Base-by-base conservation (phyloP, 2,888 invertebrate genomes). In the Philereme vetulata region DNA sequence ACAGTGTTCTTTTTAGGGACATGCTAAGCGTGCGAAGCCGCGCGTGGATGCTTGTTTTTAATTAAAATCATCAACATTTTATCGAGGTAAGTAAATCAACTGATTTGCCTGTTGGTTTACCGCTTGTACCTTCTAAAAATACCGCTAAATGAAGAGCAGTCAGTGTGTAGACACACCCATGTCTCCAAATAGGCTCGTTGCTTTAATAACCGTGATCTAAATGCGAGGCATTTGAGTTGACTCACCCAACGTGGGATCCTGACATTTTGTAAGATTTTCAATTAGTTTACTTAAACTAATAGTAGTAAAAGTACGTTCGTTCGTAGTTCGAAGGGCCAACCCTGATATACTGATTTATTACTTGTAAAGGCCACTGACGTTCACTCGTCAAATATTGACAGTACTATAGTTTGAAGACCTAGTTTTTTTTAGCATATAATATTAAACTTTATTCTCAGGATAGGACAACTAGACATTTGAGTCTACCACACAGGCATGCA, bases 401-500 rank as follows among this genome's bases (percentile, higher is more conserved):
- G 21, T 21, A 1, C 21, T 21, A 21, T 21, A 21, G 21, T 21
- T 21, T 21, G 21, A 21, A 21, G 21, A 21, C 21, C n/a, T n/a
- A n/a, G n/a, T n/a, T n/a, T n/a, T n/a, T n/a, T n/a, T n/a, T 40
- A 42, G 0, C 7, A 36, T 34, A 34, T 4, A 1, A 11, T 34
- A 7, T 11, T 10, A 45, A 36, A 33, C 33, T 53, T 44, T 49
- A 49, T 46, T 34, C 9, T n/a, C 11, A 49, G 4, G 7, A 58
- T 21, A 52, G 34, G 36, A 62, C 10, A 34, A 48, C 46, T 47
- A 50, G 33, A 52, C 36, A 36, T 45, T n/a, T 54, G 44, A 9
- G 34, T 51, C 57, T 82, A 92, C 90, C 90, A 90, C 42, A 89
- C 80, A 2, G 91, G 91, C 91, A 92, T 91, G 65, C 87, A 87